Evolutionary conservation across 2,888 invertebrate genomes (phyloP), one percentile per base, ranked within the genome.

Genomic region (Chrysina gloriosa): DNA sequence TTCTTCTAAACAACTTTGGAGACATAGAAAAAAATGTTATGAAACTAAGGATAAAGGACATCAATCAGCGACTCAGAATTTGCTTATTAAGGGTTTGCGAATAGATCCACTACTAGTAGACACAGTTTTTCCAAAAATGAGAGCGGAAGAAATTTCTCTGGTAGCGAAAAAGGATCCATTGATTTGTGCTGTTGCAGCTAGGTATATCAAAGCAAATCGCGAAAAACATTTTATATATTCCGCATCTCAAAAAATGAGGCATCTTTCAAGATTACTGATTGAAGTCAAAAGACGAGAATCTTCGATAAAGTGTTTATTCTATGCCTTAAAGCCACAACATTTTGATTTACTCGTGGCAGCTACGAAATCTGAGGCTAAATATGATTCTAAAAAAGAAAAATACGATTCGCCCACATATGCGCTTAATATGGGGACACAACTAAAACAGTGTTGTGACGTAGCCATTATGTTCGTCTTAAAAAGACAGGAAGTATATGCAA

Each of bases 21-120:
- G 72, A 19, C 75, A 76, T 48, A 72, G 69, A 70, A 74, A 72
- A 45, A 65, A 66, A 56, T 73, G 72, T 65, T n/a, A 3, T 11
- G 29, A 14, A 3, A 4, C n/a, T 7, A 58, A 5, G 7, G 42
- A 56, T 3, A 61, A 48, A 25, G 14, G 21, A 25, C 63, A 65
- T 48, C 67, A 34, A 29, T 6, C 56, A 23, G 29, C 16, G 6
- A n/a, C 14, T 1, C 42, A 42, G 16, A 16, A 42, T 16, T 42
- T 42, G n/a, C 3, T 42, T 14, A 16, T 42, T n/a, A 7, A 19
- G 11, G 11, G 21, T 16, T 36, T 58, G 19, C 14, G 14, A 39
- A 25, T 63, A 2, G 66, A 69, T 54, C 54, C 66, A 2, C 21
- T 45, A 1, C n/a, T 63, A 11, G 23, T 27, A 31, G 21, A 42